A percentile compares a stretch with the other conserved stretches of the same genome.
These are phyloP conservation scores for Liparis tanakae DNA, from an alignment of 2,797 vertebrate genomes.

Conservation along the genomic window DNA sequence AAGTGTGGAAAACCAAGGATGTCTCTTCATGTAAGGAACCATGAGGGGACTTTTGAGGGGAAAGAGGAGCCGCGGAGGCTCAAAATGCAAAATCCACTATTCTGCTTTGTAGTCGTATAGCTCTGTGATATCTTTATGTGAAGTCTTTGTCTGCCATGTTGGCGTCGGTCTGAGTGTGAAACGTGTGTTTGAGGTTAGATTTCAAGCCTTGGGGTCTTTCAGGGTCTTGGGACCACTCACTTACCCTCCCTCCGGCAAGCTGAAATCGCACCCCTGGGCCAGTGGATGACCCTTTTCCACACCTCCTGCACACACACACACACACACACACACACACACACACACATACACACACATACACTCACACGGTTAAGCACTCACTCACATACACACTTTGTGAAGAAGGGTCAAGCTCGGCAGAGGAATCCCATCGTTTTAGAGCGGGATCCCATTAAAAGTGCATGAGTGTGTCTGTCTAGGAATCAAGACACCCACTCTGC, in stretches of 20 bases:
- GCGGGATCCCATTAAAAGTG: constrained; percentile 80
- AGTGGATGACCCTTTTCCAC: constrained; percentile 59
- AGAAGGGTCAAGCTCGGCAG: constrained; percentile 36
- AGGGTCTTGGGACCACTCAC: constrained; percentile 76
- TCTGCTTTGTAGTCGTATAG: background rate
- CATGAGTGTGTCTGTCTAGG: constrained; percentile 82
- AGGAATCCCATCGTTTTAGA: constrained; percentile 73
- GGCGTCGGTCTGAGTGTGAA: background rate
- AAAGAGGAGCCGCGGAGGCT: background rate
- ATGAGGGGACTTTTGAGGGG: background rate
- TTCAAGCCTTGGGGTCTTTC: constrained; percentile 73
- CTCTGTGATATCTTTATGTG: background rate
- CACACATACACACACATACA: constrained; percentile 31
- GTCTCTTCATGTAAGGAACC: background rate
- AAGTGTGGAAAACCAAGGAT: background rate
- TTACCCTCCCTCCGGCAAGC: constrained; percentile 60
- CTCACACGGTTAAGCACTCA: constrained; percentile 14
- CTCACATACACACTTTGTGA: constrained; percentile 28
- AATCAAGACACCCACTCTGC: constrained; percentile 71
- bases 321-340: constrained; percentile 34
- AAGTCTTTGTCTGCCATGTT: background rate
- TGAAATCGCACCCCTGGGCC: constrained; percentile 75
- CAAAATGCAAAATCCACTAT: background rate
- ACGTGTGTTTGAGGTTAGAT: constrained; percentile 53
- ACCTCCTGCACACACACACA: constrained; percentile 32